These are phyloP conservation scores for Lobophora halterata DNA, from an alignment of 2,888 invertebrate species.

Conservation along the genomic window DNA sequence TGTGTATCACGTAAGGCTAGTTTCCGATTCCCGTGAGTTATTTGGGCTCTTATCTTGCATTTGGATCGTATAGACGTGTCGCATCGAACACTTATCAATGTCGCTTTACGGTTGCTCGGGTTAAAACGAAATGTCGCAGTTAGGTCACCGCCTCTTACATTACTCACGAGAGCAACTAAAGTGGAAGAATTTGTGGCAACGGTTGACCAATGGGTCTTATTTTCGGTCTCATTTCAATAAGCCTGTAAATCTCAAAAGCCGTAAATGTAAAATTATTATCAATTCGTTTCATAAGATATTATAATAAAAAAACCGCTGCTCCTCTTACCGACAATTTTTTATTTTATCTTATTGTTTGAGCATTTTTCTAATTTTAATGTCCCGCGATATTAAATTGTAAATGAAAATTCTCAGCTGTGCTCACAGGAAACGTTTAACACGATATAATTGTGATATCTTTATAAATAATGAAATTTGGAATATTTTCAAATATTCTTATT, in stretches of 20 bases:
- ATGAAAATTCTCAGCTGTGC: not conserved
- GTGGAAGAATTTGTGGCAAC: slow-evolving; percentile 61
- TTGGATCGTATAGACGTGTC: slow-evolving; percentile 56
- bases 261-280: too few species aligned
- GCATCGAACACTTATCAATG: slow-evolving; percentile 65
- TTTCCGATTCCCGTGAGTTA: slow-evolving; percentile 47
- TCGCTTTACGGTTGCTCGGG: slow-evolving; percentile 57
- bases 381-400: slow-evolving; percentile 7
- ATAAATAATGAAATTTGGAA: too few species aligned
- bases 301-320: slow-evolving; percentile 22
- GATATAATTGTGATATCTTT: too few species aligned
- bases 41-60: slow-evolving; percentile 53
- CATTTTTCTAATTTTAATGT: slow-evolving; percentile 13
- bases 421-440: not conserved
- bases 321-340: slow-evolving; percentile 6
- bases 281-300: slow-evolving; percentile 13
- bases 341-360: slow-evolving; percentile 8
- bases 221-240: too few species aligned
- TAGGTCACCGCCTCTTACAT: slow-evolving; percentile 48
- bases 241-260: too few species aligned
- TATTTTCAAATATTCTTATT: too few species aligned
- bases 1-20: slow-evolving; percentile 30
- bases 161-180: slow-evolving; percentile 60
- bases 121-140: slow-evolving; percentile 62
- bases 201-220: slow-evolving; percentile 55